phyloP scores from a whole-genome alignment of 1,140 invertebrate species.

The Trinorchestia longiramus region DNA sequence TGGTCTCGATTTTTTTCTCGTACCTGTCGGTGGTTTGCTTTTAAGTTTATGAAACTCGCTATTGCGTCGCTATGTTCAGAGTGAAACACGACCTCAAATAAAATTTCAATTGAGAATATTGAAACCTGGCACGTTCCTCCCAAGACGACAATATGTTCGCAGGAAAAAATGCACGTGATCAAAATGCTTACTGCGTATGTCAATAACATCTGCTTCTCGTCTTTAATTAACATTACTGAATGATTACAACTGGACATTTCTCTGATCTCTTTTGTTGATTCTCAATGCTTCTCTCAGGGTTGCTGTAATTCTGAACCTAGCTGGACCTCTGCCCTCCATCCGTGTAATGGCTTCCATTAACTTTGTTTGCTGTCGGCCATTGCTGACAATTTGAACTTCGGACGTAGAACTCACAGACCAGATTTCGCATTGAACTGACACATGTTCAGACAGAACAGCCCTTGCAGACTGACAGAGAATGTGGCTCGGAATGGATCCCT shows the following conservation, averaged over 20 bases:
- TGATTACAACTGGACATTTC: background rate
- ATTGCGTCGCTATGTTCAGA: background rate
- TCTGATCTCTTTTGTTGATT: background rate
- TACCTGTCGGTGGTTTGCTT: background rate
- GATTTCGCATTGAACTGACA: background rate
- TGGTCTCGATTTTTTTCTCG: no score
- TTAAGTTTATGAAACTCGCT: background rate
- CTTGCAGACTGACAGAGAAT: background rate
- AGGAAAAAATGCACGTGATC: background rate
- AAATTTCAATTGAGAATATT: background rate
- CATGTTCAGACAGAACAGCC: background rate
- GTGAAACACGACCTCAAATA: background rate
- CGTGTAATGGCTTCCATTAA: conserved; percentile 19
- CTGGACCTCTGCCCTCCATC: background rate
- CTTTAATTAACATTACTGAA: background rate
- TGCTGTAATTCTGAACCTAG: background rate
- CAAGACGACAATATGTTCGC: background rate
- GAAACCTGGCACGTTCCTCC: background rate
- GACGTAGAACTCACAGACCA: background rate
- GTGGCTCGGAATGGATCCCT: background rate
- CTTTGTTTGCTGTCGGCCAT: conserved; percentile 34
- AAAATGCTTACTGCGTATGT: background rate
- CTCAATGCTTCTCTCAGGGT: background rate
- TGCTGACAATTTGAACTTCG: conserved; percentile 9
- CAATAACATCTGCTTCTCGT: background rate